These are phyloP conservation scores for Holotrichia oblita DNA, from an alignment of 1,140 invertebrate genomes.

Conservation along the genomic window DNA sequence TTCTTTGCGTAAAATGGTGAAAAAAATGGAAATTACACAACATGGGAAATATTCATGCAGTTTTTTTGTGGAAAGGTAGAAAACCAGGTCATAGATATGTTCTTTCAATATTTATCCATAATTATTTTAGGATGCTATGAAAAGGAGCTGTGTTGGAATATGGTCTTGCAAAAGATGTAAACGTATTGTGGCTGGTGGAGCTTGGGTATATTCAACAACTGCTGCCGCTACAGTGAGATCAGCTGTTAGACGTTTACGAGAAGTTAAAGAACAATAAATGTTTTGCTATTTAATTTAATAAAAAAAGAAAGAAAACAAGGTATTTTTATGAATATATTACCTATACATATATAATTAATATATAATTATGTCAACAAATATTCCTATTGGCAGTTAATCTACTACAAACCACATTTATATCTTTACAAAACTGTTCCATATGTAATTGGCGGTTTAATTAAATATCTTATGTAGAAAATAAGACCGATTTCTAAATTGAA, in stretches of 20 bases:
- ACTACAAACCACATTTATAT: too few species aligned
- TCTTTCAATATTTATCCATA: not conserved
- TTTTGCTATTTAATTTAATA: slow-evolving; percentile 34
- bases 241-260: slow-evolving; percentile 93
- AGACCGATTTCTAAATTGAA: too few species aligned
- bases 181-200: slow-evolving; percentile 94
- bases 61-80: slow-evolving; percentile 99
- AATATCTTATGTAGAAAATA: too few species aligned
- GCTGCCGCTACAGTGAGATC: slow-evolving; percentile 95
- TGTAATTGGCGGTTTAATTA: too few species aligned
- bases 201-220: slow-evolving; percentile 97
- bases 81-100: slow-evolving; percentile 35
- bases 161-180: slow-evolving; percentile 98
- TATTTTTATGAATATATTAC: not conserved
- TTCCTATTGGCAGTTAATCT: too few species aligned
- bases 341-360: too few species aligned
- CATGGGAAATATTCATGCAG: slow-evolving; percentile 99
- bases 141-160: slow-evolving; percentile 96
- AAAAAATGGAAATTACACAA: slow-evolving; percentile 99
- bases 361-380: too few species aligned
- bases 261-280: slow-evolving; percentile 90
- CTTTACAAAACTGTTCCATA: too few species aligned
- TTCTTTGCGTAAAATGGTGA: slow-evolving; percentile 99
- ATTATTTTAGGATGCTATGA: slow-evolving; percentile 92
- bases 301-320: slow-evolving; percentile 33